phyloP scores from a whole-genome alignment of 2,797 vertebrate species.

The Gastrophryne carolinensis region DNA sequence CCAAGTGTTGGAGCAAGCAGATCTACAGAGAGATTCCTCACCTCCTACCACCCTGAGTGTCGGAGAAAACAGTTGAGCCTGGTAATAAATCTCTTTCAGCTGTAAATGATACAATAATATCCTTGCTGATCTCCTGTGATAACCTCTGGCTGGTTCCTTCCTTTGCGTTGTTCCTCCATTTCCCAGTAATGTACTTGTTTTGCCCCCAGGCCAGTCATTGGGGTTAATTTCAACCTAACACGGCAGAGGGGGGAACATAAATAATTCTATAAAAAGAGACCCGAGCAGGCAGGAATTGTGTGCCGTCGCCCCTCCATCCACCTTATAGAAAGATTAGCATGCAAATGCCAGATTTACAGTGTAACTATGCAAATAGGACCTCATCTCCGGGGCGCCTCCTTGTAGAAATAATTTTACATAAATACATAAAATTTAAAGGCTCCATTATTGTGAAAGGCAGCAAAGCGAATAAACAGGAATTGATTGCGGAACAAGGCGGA shows the following conservation, averaged over 20 bases:
- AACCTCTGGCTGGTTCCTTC: background rate
- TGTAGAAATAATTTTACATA: conserved; percentile 44
- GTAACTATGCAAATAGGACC: conserved; percentile 35
- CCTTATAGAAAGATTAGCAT: conserved; percentile 36
- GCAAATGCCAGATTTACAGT: conserved; percentile 44
- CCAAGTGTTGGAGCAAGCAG: too few relatives aligned
- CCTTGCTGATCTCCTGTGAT: background rate
- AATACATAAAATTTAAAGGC: conserved; percentile 45
- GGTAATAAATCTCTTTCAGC: too few relatives aligned
- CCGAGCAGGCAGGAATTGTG: background rate
- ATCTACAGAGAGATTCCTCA: too few relatives aligned
- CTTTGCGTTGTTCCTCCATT: background rate
- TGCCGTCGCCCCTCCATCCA: background rate
- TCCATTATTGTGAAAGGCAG: conserved; percentile 39
- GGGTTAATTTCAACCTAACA: conserved; percentile 21
- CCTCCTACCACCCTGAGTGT: too few relatives aligned
- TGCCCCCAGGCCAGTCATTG: background rate
- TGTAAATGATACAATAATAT: background rate
- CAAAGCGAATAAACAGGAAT: conserved; percentile 11
- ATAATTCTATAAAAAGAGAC: conserved; percentile 14
- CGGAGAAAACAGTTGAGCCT: too few relatives aligned
- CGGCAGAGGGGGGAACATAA: background rate
- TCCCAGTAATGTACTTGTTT: background rate
- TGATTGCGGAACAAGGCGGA: background rate
- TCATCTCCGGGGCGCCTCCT: conserved; percentile 15